phyloP scores from a whole-genome alignment of 92 coral and sea anemone genomes.

The Palythoa heliodiscus region DNA sequence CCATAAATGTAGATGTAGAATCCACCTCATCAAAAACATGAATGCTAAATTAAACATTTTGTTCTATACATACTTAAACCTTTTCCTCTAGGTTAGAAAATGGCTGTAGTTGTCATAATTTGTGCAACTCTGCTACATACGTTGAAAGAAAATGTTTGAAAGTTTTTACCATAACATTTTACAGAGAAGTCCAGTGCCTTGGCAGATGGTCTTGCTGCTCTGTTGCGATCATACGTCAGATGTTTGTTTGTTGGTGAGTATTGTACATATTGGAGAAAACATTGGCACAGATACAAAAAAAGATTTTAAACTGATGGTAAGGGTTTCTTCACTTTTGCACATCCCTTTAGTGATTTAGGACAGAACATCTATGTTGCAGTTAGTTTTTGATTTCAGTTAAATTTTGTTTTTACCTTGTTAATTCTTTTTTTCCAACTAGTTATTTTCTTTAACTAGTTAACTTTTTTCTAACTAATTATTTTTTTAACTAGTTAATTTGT shows the following conservation, averaged over 20 bases:
- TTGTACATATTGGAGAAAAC: not conserved
- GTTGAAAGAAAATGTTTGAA: not conserved
- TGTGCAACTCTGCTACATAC: not conserved
- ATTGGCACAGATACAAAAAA: not conserved
- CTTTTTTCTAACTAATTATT: too few species aligned
- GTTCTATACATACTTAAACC: not conserved
- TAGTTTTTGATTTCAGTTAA: too few species aligned
- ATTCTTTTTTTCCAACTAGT: too few species aligned
- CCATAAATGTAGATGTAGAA: too few species aligned
- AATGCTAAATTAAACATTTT: too few species aligned
- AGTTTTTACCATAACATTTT: slow-evolving; percentile 1
- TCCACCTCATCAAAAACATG: too few species aligned
- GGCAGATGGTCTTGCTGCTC: slow-evolving; percentile 57
- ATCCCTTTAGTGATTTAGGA: too few species aligned
- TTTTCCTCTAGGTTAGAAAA: not conserved
- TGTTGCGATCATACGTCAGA: slow-evolving; percentile 71
- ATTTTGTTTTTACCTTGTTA: too few species aligned
- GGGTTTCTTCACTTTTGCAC: not conserved
- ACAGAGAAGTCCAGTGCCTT: slow-evolving; percentile 36
- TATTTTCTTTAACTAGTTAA: too few species aligned
- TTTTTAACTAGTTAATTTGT: too few species aligned
- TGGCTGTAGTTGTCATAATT: not conserved
- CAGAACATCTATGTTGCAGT: too few species aligned
- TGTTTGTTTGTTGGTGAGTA: slow-evolving; percentile 81
- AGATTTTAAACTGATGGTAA: not conserved